Evolutionary conservation across 2,888 invertebrate species (phyloP).

Genomic region (Spilosoma lubricipeda): DNA sequence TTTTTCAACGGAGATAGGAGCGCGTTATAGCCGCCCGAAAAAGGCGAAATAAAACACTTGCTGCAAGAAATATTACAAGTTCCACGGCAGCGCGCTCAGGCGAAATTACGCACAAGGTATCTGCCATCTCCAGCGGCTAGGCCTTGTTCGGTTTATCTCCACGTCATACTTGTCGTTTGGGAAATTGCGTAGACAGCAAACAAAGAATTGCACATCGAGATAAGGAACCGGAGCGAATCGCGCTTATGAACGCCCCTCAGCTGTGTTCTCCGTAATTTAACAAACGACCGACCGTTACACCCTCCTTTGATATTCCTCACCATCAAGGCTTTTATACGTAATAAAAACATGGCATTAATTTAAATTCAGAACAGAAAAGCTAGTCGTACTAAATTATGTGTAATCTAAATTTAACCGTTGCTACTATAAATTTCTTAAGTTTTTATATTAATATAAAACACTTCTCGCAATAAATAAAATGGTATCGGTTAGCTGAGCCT

Average conservation of each 20-base stretch:
- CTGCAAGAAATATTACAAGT: constrained; percentile 63
- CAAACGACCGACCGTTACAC: constrained; percentile 45
- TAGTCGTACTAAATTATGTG: constrained; percentile 22
- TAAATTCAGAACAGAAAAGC: constrained; percentile 30
- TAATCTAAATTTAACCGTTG: constrained; percentile 23
- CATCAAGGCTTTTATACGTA: constrained; percentile 24
- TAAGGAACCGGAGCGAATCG: constrained; percentile 73
- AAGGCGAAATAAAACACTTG: constrained; percentile 56
- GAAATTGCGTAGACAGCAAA: constrained; percentile 81
- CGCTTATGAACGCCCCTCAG: constrained; percentile 59
- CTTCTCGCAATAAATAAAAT: constrained; percentile 15
- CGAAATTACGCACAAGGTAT: constrained; percentile 67
- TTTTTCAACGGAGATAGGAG: constrained; percentile 61
- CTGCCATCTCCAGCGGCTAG: constrained; percentile 70
- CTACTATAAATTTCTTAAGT: constrained; percentile 28
- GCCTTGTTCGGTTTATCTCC: constrained; percentile 74
- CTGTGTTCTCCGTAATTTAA: constrained; percentile 43
- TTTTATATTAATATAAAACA: constrained; percentile 12
- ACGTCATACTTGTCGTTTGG: constrained; percentile 67
- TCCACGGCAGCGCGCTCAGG: constrained; percentile 43
- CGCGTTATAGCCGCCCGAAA: constrained; percentile 55
- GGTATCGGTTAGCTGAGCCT: constrained; percentile 39
- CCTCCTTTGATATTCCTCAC: constrained; percentile 34
- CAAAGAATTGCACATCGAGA: constrained; percentile 80
- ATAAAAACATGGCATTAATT: constrained; percentile 29